Base-by-base conservation (phyloP, 2,888 invertebrate genomes). In the Amphipoea lucens region DNA sequence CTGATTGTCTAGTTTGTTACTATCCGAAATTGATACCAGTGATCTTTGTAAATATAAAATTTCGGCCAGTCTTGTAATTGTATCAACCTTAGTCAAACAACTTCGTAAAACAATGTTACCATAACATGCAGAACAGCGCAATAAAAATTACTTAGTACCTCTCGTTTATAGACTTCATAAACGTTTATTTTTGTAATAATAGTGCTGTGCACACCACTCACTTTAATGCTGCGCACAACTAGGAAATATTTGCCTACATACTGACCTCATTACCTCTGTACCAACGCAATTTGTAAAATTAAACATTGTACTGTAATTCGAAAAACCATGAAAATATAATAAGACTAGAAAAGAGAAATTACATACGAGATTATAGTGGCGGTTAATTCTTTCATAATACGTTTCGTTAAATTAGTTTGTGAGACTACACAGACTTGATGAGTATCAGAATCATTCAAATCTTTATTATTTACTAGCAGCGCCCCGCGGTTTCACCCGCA, bases 171-270 rank as follows among this genome's bases (percentile, higher is more conserved):
- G 74, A 72, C 36, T 74, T 63, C 72, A 73, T 79, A 83, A 69
- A 79, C 40, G 36, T 79, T 82, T 79, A 78, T 71, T 62, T 84
- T 82, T 82, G 66, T 84, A 74, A 81, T 79, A n/a, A 81, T 79
- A 81, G 70, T 81, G 78, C 73, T 85, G 60, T 85, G 72, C 48
- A 77, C 36, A 83, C 78, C 76, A 85, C 81, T 80, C 42, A 82
- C 11, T 72, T 65, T 82, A 85, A 82, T 81, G 67, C 76, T 60
- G 69, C 74, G 80, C 82, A 87, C 87, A 83, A 85, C 80, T 82
- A 74, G 65, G 2, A 80, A 85, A 71, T 84, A 83, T 83, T 82
- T 87, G 67, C 81, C 78, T 83, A 70, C 66, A 68, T 75, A 76
- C 72, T 85, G 67, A 88, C 80, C 81, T 89, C 70, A 83, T 76